phyloP scores from a whole-genome alignment of 2,888 invertebrate species.

The Alcis repandata region DNA sequence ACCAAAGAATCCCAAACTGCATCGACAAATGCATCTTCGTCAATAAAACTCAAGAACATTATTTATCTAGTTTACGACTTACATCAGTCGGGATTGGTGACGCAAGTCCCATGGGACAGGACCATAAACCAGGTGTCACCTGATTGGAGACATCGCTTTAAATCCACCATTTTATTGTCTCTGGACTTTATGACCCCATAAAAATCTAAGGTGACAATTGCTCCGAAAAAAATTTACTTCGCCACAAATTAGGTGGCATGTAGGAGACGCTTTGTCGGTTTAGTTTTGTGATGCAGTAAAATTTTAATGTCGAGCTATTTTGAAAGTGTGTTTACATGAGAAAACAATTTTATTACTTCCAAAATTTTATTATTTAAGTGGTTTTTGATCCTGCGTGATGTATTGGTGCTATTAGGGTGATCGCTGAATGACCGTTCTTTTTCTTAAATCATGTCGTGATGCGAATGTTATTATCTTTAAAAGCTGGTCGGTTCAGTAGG shows the following conservation, averaged over 20 bases:
- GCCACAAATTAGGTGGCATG: constrained; percentile 51
- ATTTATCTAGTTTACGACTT: constrained; percentile 78
- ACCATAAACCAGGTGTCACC: constrained; percentile 70
- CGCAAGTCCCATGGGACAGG: constrained; percentile 62
- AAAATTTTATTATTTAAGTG: constrained; percentile 18
- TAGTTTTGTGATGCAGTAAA: constrained; percentile 34
- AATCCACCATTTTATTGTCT: constrained; percentile 74
- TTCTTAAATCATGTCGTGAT: no score
- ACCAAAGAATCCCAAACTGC: constrained; percentile 29
- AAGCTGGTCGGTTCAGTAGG: no score
- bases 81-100: constrained; percentile 75
- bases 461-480: no score
- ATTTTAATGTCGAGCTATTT: constrained; percentile 44
- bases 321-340: constrained; percentile 29
- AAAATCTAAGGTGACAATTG: constrained; percentile 81
- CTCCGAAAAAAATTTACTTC: constrained; percentile 55
- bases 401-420: not conserved
- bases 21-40: constrained; percentile 47
- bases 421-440: no score
- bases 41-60: constrained; percentile 57
- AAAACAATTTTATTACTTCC: constrained; percentile 36
- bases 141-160: constrained; percentile 74
- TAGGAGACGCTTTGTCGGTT: constrained; percentile 45
- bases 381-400: constrained; percentile 4
- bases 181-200: constrained; percentile 69